Evolutionary conservation across 2,888 invertebrate genomes (phyloP).

Genomic region (Pseudococcus viburni): DNA sequence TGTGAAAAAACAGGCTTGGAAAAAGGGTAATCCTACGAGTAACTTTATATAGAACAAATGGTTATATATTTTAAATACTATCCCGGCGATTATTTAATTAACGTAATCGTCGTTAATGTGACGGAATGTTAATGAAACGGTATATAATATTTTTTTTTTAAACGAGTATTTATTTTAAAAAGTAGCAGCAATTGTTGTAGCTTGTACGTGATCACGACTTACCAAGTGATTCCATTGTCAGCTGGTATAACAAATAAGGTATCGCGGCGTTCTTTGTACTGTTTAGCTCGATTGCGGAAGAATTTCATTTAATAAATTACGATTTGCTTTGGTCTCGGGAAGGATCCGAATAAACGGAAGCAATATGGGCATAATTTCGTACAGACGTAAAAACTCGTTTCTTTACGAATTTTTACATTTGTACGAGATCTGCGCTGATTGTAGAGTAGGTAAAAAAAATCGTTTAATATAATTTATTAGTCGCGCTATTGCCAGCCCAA

Average conservation of each 20-base stretch:
- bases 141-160: slow-evolving; percentile 26
- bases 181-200: slow-evolving; percentile 15
- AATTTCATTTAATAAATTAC: slow-evolving; percentile 10
- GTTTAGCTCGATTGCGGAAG: slow-evolving; percentile 8
- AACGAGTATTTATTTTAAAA: slow-evolving; percentile 44
- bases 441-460: neutral
- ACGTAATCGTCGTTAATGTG: slow-evolving; percentile 46
- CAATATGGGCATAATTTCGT: neutral
- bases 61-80: slow-evolving; percentile 31
- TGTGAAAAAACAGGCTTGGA: slow-evolving; percentile 1
- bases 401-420: neutral
- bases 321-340: neutral
- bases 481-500: neutral
- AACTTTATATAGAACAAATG: neutral
- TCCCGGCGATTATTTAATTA: slow-evolving; percentile 50
- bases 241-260: slow-evolving; percentile 30
- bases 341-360: neutral
- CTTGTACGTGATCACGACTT: slow-evolving; percentile 39
- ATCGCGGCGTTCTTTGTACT: slow-evolving; percentile 23
- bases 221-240: slow-evolving; percentile 38
- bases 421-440: neutral
- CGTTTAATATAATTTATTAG: slow-evolving; percentile 46
- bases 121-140: slow-evolving; percentile 42
- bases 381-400: neutral
- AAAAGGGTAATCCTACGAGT: neutral